Evolutionary conservation across 2,888 invertebrate species (phyloP).

Genomic region (Sphaeridia pumilis): DNA sequence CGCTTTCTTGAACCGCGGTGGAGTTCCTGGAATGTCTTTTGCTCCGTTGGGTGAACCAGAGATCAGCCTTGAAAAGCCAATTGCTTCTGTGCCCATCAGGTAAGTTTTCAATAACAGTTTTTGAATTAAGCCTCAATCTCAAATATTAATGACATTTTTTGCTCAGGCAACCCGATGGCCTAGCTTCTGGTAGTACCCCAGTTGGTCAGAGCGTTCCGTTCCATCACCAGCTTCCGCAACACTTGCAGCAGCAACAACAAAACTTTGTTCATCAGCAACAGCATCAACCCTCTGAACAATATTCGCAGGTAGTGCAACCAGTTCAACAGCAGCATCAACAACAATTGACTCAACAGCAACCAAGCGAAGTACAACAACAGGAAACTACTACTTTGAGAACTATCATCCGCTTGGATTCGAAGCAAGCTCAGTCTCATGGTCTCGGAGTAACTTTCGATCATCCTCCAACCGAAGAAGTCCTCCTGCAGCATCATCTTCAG

Average conservation of each 20-base stretch:
- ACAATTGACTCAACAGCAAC: conserved; percentile 24
- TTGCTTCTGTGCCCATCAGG: conserved; percentile 26
- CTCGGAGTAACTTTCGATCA: conserved; percentile 29
- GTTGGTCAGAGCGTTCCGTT: neutral
- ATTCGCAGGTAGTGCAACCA: neutral
- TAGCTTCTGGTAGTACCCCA: conserved; percentile 3
- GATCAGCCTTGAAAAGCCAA: conserved; percentile 30
- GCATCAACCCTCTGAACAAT: neutral
- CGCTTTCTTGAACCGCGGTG: conserved; percentile 2
- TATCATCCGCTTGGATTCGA: conserved; percentile 75
- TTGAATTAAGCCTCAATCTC: too few species aligned
- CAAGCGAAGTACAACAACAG: conserved; percentile 42
- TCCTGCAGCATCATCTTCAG: conserved; percentile 35
- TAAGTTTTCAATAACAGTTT: too few species aligned
- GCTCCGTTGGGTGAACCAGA: conserved; percentile 19
- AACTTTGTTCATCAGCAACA: conserved; percentile 3
- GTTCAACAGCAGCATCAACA: conserved; percentile 61
- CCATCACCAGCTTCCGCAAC: neutral
- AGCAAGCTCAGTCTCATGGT: conserved; percentile 40
- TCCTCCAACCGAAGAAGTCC: conserved; percentile 17
- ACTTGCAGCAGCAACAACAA: neutral
- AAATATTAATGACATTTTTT: too few species aligned
- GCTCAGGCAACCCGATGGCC: conserved; percentile 13
- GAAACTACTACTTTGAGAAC: conserved; percentile 67
- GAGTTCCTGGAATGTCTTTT: neutral